A percentile compares a stretch with the other conserved stretches of the same genome.
Conservation (phyloP, 1,140 invertebrate genomes). For the Papilio machaon region DNA sequence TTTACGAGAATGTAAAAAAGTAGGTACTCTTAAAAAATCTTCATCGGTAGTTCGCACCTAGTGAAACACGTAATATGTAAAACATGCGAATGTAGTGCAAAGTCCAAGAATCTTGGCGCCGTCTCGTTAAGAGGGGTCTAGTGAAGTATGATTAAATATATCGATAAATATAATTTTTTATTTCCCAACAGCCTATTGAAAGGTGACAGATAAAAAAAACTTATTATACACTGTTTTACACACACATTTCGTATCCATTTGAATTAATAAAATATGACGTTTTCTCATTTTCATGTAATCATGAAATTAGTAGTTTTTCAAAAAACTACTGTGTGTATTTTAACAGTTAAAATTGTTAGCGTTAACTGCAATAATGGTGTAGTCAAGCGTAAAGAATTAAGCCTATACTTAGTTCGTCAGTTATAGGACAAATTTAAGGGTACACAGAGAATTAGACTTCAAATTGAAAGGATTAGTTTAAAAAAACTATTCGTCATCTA, state of each 20-base stretch:
- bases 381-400: too few relatives aligned
- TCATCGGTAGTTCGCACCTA: not conserved
- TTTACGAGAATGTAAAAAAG: not conserved
- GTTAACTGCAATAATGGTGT: too few relatives aligned
- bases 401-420: too few relatives aligned
- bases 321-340: too few relatives aligned
- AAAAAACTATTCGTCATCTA: too few relatives aligned
- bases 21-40: not conserved
- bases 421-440: too few relatives aligned
- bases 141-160: not conserved
- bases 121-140: constrained; percentile 14
- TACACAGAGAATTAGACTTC: too few relatives aligned
- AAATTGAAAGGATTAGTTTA: too few relatives aligned
- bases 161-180: constrained; percentile 13
- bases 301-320: not conserved
- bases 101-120: constrained; percentile 37
- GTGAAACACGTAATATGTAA: constrained; percentile 16
- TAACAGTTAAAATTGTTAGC: too few relatives aligned
- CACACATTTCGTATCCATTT: not conserved
- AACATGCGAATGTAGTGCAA: constrained; percentile 32
- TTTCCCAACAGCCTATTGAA: not conserved
- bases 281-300: not conserved
- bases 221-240: not conserved
- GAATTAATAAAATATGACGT: not conserved
- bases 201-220: not conserved